Evolutionary conservation across 2,113 vertebrate species (phyloP), one percentile per base, ranked within the genome.

Genomic region (Petrocephalus microphthalmus): DNA sequence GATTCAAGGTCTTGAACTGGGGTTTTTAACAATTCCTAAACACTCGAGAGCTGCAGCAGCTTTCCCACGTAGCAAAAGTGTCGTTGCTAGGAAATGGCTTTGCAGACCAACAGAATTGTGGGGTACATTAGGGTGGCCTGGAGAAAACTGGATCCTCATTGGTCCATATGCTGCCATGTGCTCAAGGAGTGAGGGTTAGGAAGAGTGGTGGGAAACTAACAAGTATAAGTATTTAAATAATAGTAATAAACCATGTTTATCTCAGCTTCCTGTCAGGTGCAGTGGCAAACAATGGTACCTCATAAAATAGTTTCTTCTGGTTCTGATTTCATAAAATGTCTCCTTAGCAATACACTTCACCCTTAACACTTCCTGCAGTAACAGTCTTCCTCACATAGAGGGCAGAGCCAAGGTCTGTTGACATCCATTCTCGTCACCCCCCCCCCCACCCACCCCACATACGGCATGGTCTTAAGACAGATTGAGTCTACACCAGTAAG

Each of bases 41-140:
- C 52, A 52, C 45, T 53, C 7, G 57, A 49, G 7, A 74, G n/a
- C 8, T 37, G 19, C 19, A 71, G 29, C 33, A 71, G 29, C 25
- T 78, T n/a, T 54, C 64, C 71, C 17, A 47, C 20, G 3, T 25
- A 88, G 71, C 87, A n/a, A 29, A 64, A 71, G 29, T 37, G 20
- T 49, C 4, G 87, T 81, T 88, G 87, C 87, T 88, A 88, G 52
- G 87, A 82, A 88, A 54, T 88, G 71, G 56, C 51, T 81, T 74
- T 74, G 71, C 87, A 88, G 81, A 81, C 33, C 7, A 10, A 25
- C 87, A 81, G 87, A 87, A 33, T 49, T 74, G 37, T 60, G 54
- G 64, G 64, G 86, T 52, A 22, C 49, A 33, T 87, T n/a, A 78
- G 86, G 45, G 86, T 19, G 2, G 86, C n/a, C 37, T 51, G 45